phyloP scores from a whole-genome alignment of 2,113 vertebrate genomes.

The Sceloporus undulatus region DNA sequence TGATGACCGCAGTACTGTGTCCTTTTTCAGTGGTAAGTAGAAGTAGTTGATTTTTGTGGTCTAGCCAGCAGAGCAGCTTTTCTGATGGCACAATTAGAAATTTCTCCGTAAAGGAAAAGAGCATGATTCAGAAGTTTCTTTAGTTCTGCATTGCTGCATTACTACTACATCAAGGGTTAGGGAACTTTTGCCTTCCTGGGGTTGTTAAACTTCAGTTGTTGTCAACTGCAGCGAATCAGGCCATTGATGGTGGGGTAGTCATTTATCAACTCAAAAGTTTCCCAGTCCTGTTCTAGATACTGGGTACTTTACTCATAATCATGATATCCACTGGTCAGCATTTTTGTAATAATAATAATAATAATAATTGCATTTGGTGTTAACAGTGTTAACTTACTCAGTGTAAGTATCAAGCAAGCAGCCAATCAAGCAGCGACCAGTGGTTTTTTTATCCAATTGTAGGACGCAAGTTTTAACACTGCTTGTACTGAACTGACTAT shows the following conservation, averaged over 20 bases:
- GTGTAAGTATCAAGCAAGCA: no score
- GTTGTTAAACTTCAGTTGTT: background rate
- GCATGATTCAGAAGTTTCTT: background rate
- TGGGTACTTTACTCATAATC: background rate
- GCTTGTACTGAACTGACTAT: background rate
- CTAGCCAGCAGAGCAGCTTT: background rate
- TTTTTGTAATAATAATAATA: background rate
- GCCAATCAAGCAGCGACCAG: no score
- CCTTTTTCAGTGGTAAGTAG: constrained; percentile 21
- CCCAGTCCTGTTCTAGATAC: background rate
- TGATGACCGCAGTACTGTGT: constrained; percentile 9
- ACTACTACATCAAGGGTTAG: background rate
- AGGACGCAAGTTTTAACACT: background rate
- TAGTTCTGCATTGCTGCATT: background rate
- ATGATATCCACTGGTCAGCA: background rate
- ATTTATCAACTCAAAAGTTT: no score
- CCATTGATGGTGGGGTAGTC: background rate
- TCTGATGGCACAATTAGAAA: background rate
- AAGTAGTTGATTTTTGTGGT: background rate
- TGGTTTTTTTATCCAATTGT: background rate
- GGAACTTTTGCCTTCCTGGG: background rate
- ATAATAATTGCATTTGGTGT: background rate
- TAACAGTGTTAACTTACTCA: background rate
- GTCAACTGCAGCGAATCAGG: no score
- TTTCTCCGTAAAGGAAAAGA: background rate